Base-by-base conservation (phyloP, 1,140 invertebrate genomes). In the Neodiprion virginianus region DNA sequence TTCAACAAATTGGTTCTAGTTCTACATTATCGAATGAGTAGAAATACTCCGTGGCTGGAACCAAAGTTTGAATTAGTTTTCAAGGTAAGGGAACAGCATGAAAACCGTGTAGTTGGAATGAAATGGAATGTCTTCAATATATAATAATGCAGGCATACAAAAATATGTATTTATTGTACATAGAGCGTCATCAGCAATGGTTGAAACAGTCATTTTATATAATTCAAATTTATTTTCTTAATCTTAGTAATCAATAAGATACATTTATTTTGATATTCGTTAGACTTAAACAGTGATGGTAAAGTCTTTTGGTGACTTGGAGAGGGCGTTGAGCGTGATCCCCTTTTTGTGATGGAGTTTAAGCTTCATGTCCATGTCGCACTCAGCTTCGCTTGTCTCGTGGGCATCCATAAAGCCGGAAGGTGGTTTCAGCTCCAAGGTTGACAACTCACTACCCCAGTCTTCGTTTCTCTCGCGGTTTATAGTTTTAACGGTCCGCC, bases 351-450 rank as follows among this genome's bases (percentile, higher is more conserved):
- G 83, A 49, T 87, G 85, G 23, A 88, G 76, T 75, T 82, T 84
- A 7, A 87, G 78, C 75, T 86, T 86, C 76, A 87, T 84, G 75
- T 89, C 87, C 78, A 88, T 87, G 78, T 89, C 88, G 78, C 88
- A 89, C 74, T 89, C 88, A 65, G 88, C 87, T 75, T 89, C 87
- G 79, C 88, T 89, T 67, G 84, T 86, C 76, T 89, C 88, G 79
- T 86, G 87, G 14, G 84, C 78, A 72, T 89, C 88, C 61, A 81
- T 87, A 76, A 89, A 89, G 47, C 87, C 86, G 65, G 81, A 84
- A 47, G 88, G 88, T 50, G 88, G 87, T 70, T 88, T 88, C 67
- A 88, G 79, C 74, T 88, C 85, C 71, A 86, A 80, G 21, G 86
- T 86, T n/a, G 87, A 86, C 66, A 88, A 76, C 77, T 87, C 86